Evolutionary conservation across 2,113 vertebrate genomes (phyloP).

Genomic region (Ammodytes dubius): DNA sequence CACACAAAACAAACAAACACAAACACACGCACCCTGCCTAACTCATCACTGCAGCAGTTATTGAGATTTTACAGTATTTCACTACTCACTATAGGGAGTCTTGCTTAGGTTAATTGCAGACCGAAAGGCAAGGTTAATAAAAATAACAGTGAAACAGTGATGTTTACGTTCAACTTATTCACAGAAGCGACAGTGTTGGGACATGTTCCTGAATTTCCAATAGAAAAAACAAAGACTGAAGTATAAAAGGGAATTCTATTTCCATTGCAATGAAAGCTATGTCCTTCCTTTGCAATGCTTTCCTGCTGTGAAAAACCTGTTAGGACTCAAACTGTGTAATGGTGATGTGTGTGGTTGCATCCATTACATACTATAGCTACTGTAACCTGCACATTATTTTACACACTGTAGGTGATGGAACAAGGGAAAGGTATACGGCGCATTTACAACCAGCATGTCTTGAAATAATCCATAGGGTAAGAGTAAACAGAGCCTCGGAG

Average conservation of each 20-base stretch:
- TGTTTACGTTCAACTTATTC: slow-evolving; percentile 52
- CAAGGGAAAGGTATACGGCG: background rate
- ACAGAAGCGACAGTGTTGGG: background rate
- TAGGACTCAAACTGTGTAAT: background rate
- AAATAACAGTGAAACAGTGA: background rate
- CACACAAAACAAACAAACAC: too few relatives aligned
- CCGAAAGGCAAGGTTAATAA: slow-evolving; percentile 30
- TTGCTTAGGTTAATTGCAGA: slow-evolving; percentile 44
- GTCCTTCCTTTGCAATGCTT: background rate
- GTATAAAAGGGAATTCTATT: background rate
- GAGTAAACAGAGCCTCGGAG: background rate
- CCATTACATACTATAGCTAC: too few relatives aligned
- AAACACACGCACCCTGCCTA: slow-evolving; percentile 25
- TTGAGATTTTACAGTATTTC: slow-evolving; percentile 20
- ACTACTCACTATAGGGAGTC: slow-evolving; percentile 50
- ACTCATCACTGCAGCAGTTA: slow-evolving; percentile 19
- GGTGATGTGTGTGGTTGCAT: background rate
- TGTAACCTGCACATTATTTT: background rate
- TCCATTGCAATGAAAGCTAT: background rate
- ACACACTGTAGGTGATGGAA: background rate
- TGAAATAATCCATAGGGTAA: slow-evolving; percentile 2
- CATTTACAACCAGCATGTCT: background rate
- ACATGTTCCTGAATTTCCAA: background rate
- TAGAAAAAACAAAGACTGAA: background rate
- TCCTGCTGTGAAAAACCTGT: background rate